A percentile compares a stretch with the other conserved stretches of the same genome.
These are phyloP conservation scores for Potorous gilbertii DNA, from an alignment of 2,797 vertebrate genomes.

Conservation along the genomic window DNA sequence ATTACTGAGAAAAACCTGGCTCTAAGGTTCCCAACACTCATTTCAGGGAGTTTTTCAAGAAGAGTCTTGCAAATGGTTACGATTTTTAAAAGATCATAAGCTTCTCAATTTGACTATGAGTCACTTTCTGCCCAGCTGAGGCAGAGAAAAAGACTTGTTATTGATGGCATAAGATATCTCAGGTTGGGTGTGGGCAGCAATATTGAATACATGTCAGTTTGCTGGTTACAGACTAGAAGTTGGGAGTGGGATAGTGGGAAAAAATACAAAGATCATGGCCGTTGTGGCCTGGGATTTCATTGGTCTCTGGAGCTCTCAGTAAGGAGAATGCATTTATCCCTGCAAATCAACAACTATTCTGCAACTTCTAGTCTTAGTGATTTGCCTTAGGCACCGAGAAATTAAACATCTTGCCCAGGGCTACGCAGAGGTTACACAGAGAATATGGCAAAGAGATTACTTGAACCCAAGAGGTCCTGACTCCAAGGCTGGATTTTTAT, in stretches of 20 bases:
- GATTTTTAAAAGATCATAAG: neutral
- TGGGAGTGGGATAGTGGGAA: neutral
- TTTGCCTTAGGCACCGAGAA: neutral
- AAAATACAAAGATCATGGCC: neutral
- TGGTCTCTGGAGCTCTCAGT: neutral
- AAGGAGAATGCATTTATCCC: neutral
- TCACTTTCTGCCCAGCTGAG: neutral
- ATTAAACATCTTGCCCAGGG: neutral
- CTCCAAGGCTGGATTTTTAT: neutral
- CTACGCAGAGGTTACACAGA: neutral
- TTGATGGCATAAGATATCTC: neutral
- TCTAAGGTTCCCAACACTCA: slow-evolving; percentile 62
- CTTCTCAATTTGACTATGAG: neutral
- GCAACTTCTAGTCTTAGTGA: neutral
- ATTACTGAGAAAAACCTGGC: slow-evolving; percentile 63
- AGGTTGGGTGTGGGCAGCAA: neutral
- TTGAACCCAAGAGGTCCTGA: neutral
- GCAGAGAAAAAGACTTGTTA: slow-evolving; percentile 17
- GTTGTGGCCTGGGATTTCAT: neutral
- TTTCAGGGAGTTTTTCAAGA: neutral
- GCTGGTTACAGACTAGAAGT: neutral
- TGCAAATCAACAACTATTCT: neutral
- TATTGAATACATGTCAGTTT: neutral
- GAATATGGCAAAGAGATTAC: neutral
- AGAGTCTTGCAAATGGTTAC: neutral